Evolutionary conservation across 1,140 invertebrate genomes (phyloP).

Genomic region (Phymorhynchus buccinoides): DNA sequence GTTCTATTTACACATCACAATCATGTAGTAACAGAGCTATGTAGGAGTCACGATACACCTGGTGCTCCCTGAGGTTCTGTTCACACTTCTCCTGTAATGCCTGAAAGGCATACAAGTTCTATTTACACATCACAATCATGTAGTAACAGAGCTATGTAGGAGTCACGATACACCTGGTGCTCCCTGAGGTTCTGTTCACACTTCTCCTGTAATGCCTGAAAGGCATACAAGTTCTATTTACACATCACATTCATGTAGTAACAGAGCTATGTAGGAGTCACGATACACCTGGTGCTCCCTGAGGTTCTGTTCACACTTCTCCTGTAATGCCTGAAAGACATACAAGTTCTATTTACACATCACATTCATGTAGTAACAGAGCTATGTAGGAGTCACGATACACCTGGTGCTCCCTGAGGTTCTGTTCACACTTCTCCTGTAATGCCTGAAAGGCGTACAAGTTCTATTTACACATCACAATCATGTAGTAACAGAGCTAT

Average conservation of each 20-base stretch:
- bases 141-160: no score
- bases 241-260: neutral
- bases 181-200: slow-evolving; percentile 90
- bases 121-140: neutral
- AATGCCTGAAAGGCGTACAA: slow-evolving; percentile 76
- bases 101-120: slow-evolving; percentile 60
- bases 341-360: neutral
- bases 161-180: slow-evolving; percentile 76
- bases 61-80: slow-evolving; percentile 88
- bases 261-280: slow-evolving; percentile 65
- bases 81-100: slow-evolving; percentile 87
- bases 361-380: no score
- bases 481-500: no score
- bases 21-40: no score
- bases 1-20: neutral
- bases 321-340: slow-evolving; percentile 79
- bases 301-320: slow-evolving; percentile 88
- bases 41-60: slow-evolving; percentile 71
- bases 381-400: slow-evolving; percentile 67
- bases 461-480: neutral
- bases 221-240: neutral
- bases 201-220: slow-evolving; percentile 84
- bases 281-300: slow-evolving; percentile 81
- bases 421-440: slow-evolving; percentile 87
- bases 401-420: slow-evolving; percentile 85